Conservation (phyloP, 37 sponge, comb jelly and placozoan genomes). For the Theonella swinhoei region DNA sequence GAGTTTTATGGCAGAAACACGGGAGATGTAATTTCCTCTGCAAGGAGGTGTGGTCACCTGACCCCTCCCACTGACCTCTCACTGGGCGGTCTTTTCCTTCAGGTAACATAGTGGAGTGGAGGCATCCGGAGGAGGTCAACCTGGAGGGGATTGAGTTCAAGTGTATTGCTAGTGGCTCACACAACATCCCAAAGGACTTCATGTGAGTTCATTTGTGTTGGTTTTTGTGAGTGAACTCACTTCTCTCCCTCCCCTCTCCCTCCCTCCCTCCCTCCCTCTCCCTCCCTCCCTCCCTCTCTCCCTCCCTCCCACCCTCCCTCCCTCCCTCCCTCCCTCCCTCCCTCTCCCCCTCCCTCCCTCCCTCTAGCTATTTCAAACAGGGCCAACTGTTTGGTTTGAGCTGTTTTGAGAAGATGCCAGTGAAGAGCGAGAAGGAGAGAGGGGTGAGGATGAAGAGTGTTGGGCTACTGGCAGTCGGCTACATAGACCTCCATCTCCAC, state of each 20-base stretch:
- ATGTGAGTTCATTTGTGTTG: conserved; percentile 54
- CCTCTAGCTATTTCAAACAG: conserved; percentile 78
- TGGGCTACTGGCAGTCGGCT: conserved; percentile 81
- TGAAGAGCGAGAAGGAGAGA: conserved; percentile 84
- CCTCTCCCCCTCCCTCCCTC: neutral
- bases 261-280: neutral
- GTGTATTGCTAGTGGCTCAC: conserved; percentile 95
- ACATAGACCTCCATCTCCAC: conserved; percentile 78
- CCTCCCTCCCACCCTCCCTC: neutral
- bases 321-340: neutral
- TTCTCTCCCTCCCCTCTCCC: too few relatives aligned
- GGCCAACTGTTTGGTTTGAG: conserved; percentile 85
- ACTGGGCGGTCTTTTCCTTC: neutral
- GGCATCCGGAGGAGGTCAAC: conserved; percentile 69
- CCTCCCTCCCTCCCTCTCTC: neutral
- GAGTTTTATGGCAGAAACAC: too few relatives aligned
- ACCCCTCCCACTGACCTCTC: too few relatives aligned
- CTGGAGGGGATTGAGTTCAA: conserved; percentile 95
- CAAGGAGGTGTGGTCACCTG: neutral
- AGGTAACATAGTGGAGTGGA: conserved; percentile 96
- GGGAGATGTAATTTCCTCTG: neutral
- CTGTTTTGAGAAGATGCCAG: conserved; percentile 86
- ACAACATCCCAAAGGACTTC: conserved; percentile 84
- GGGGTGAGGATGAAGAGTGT: conserved; percentile 97
- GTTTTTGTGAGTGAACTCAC: neutral